Evolutionary conservation across 2,888 invertebrate genomes (phyloP), one percentile per base, ranked within the genome.

Genomic region (Agrotis puta): DNA sequence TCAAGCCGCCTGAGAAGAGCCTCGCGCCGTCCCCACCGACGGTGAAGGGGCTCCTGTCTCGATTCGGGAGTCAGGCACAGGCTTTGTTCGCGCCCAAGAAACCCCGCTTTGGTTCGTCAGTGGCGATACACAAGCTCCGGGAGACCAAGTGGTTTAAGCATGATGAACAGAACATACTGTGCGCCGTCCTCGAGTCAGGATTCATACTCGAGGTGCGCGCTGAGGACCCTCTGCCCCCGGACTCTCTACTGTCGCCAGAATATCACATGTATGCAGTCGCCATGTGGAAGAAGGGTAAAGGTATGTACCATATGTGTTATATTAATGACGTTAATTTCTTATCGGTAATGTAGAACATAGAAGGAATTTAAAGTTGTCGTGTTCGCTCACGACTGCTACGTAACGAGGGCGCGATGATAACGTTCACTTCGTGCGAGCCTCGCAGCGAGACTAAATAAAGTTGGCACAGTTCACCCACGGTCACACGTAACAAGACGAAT

Each of bases 91-190:
- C 95, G 87, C 95, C 94, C 65, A 96, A 96, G 87, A 96, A 96
- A 86, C 94, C 94, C 80, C 92, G 96, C 77, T 97, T 97, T 91
- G 97, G 97, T 76, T 97, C 97, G 77, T 97, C 97, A 64, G 97
- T 97, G 51, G 97, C 97, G 62, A 97, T 97, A 77, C 97, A 97
- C 90, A 97, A 97, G 89, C 94, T 97, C 83, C 96, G 97, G 79
- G 97, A 97, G 90, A 97, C 97, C 78, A 98, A 98, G 96, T 98
- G 98, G 98, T 97, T 98, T 90, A 97, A 96, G 83, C 97, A 97
- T 83, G 97, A 97, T 86, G 97, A 98, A 94, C 96, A 97, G 89
- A 97, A 97, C 87, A 97, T 97, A 85, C 96, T 98, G 83, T 97
- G 97, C 91, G 97, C 97, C 68, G 97, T 97, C 71, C 96, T 97